Base-by-base conservation (phyloP, 2,888 invertebrate genomes). In the Eupithecia insigniata region DNA sequence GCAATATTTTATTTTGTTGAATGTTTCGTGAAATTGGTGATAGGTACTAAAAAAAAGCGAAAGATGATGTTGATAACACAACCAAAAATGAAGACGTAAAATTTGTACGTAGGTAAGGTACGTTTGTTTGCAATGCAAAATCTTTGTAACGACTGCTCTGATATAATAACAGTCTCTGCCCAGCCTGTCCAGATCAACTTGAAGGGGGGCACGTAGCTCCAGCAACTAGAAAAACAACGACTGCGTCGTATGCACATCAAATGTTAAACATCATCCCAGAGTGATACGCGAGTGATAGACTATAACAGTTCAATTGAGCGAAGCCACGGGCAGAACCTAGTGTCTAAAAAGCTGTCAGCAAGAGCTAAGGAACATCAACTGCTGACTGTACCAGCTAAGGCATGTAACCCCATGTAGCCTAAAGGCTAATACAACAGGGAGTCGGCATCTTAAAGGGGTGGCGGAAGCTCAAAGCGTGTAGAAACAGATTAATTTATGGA, bases 391-490 rank as follows among this genome's bases (percentile, higher is more conserved):
- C 64, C 1, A 22, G 34, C 34, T 36, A 5, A 39, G 64, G 22
- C 36, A 39, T 62, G 62, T 39, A 64, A 14, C 64, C 14, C 22
- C 81, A 82, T 83, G 84, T 84, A 83, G 84, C 82, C 84, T 81
- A 82, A 83, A 80, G 85, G 84, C 79, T 84, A 81, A 84, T 85
- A 82, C 84, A 81, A 72, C 74, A 76, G 76, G 70, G 83, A 83
- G 84, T 77, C 78, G 75, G 77, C 75, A 76, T 75, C 78, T 75
- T 78, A 77, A 78, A 79, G 77, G 77, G 77, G 76, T 77, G 71
- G 76, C 77, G 79, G 79, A 79, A 79, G 77, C 78, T 74, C 36
- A 58, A 67, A 73, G 22, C 74, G 74, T 75, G 79, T 71, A 73
- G 70, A 74, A 72, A 26, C 55, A 67, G 71, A 79, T 80, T 80